Conservation (phyloP, 1,140 invertebrate genomes). For the Apis mellifera region DNA sequence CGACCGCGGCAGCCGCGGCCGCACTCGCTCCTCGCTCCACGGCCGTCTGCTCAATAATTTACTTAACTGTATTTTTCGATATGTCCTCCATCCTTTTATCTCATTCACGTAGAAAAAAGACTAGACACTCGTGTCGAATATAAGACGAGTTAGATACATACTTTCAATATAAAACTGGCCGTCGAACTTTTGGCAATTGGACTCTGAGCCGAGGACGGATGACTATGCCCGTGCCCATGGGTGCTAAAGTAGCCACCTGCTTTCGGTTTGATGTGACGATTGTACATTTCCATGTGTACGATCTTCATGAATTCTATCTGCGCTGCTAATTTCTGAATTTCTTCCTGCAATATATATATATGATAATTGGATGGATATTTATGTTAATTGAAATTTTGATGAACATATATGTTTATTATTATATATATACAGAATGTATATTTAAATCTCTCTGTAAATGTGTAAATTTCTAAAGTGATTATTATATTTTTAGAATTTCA, state of each 20-base stretch:
- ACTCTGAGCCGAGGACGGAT: constrained; percentile 68
- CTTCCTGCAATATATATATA: constrained; percentile 83
- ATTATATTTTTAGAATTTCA: neutral
- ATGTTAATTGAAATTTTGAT: neutral
- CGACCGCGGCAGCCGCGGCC: constrained; percentile 72
- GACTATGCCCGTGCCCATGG: constrained; percentile 66
- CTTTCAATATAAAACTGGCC: constrained; percentile 73
- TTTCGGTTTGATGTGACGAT: constrained; percentile 92
- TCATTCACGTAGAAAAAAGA: neutral
- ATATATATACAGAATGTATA: no score
- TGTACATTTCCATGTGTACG: constrained; percentile 95
- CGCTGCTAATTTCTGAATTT: constrained; percentile 93
- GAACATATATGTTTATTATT: no score
- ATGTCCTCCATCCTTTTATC: neutral
- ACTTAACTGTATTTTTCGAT: constrained; percentile 60
- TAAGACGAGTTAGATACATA: constrained; percentile 61
- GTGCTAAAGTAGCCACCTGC: constrained; percentile 89
- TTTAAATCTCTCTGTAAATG: no score
- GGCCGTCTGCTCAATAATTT: constrained; percentile 70
- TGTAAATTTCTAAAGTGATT: no score
- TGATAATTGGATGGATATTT: neutral
- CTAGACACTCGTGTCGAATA: neutral
- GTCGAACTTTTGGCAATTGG: constrained; percentile 71
- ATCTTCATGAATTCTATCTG: constrained; percentile 97
- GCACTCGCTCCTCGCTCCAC: constrained; percentile 72